Percentiles rank a stretch among this genome's conserved stretches.
phyloP scores from a whole-genome alignment of 2,113 vertebrate genomes.

The Sciurus niger region DNA sequence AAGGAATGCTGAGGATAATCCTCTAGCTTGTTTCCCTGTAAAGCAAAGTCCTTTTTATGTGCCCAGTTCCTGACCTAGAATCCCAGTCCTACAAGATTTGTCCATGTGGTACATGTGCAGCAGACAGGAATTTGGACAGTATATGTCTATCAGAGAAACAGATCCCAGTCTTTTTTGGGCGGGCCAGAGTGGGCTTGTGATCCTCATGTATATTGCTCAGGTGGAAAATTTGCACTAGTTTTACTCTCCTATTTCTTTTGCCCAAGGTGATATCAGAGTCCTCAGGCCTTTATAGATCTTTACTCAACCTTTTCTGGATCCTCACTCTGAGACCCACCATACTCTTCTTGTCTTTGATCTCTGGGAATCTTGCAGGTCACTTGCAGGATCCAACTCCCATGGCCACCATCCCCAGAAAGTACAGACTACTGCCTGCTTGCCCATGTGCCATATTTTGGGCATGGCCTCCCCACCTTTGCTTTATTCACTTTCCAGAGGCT shows the following conservation, averaged over 20 bases:
- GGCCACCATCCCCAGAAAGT: constrained; percentile 12
- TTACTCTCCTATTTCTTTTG: constrained; percentile 42
- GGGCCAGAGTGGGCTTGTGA: not conserved
- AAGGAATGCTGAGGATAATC: constrained; percentile 83
- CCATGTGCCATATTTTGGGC: not conserved
- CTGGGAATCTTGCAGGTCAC: not conserved
- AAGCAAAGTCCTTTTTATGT: constrained; percentile 63
- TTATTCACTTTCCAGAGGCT: constrained; percentile 1
- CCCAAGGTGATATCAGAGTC: not conserved
- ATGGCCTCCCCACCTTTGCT: constrained; percentile 48
- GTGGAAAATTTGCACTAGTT: not conserved
- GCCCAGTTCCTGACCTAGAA: constrained; percentile 61
- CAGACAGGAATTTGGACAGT: not conserved
- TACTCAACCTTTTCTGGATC: constrained; percentile 1
- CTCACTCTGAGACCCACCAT: constrained; percentile 16
- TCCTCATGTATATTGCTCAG: not conserved
- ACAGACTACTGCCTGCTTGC: constrained; percentile 8
- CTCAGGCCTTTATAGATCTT: not conserved
- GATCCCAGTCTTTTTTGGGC: not conserved
- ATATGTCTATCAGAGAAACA: not conserved
- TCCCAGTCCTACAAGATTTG: constrained; percentile 31
- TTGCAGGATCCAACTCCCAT: not conserved
- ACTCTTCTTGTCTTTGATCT: constrained; percentile 1
- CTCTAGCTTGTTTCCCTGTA: constrained; percentile 70
- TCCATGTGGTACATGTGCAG: not conserved